phyloP scores from a whole-genome alignment of 2,797 vertebrate genomes.

The Enteromius viviparus region DNA sequence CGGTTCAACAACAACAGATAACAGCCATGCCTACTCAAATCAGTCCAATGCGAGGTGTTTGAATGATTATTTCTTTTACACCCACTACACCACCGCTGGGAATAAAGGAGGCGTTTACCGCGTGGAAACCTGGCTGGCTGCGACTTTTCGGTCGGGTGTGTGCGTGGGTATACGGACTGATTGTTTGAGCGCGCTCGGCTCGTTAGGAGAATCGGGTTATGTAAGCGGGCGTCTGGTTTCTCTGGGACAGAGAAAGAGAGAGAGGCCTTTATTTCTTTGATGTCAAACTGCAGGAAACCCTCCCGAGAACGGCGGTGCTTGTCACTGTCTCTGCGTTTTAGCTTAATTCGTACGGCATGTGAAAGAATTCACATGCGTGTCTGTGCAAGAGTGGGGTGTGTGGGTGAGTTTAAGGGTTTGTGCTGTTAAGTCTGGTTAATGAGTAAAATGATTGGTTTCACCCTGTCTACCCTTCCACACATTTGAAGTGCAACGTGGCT shows the following conservation, averaged over 20 bases:
- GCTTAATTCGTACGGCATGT: constrained; percentile 19
- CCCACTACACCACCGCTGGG: constrained; percentile 29
- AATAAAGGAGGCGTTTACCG: constrained; percentile 31
- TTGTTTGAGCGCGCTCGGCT: constrained; percentile 48
- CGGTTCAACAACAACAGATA: constrained; percentile 41
- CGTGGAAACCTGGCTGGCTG: constrained; percentile 18
- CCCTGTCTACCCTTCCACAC: neutral
- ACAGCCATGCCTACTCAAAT: constrained; percentile 29
- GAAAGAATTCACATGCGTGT: neutral
- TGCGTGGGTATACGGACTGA: constrained; percentile 32
- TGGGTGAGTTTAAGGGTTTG: constrained; percentile 1
- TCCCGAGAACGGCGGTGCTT: constrained; percentile 33
- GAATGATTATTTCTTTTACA: constrained; percentile 21
- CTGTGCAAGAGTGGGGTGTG: neutral
- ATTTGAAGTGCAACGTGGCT: neutral
- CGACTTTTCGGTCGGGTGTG: constrained; percentile 10
- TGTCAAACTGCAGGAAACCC: constrained; percentile 50
- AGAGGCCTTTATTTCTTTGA: constrained; percentile 44
- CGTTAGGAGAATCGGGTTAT: constrained; percentile 53
- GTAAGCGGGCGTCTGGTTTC: constrained; percentile 53
- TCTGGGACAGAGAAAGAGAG: constrained; percentile 21
- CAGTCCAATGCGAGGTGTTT: constrained; percentile 22
- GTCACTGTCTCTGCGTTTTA: constrained; percentile 30
- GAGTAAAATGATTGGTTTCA: neutral
- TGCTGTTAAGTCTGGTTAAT: neutral